Percentiles rank a stretch among this genome's conserved stretches.
Evolutionary conservation across 2,113 vertebrate genomes (phyloP).

Genomic region (Oncorhynchus gorbuscha): DNA sequence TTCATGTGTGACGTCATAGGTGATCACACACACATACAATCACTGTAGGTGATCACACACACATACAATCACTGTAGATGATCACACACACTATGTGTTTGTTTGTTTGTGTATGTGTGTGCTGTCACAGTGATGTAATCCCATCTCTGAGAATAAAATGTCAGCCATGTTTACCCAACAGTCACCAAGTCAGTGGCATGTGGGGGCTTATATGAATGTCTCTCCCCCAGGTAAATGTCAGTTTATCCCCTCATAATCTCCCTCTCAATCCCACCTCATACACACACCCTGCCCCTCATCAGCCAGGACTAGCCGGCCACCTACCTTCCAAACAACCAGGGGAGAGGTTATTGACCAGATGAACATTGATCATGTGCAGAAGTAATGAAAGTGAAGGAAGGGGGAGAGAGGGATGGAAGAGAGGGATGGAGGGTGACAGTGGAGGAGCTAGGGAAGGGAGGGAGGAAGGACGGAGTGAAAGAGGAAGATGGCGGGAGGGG

Average conservation of each 20-base stretch:
- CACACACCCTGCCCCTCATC: conserved; percentile 11
- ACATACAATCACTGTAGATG: no score
- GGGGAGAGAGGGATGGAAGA: conserved; percentile 4
- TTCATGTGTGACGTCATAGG: no score
- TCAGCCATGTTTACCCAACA: conserved; percentile 72
- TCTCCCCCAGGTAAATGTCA: conserved; percentile 74
- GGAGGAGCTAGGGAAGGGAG: no score
- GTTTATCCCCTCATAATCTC: conserved; percentile 24
- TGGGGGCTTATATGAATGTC: conserved; percentile 64
- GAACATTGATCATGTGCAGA: conserved; percentile 16
- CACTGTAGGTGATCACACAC: no score
- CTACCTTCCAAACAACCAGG: conserved; percentile 11
- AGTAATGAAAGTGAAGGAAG: conserved; percentile 16
- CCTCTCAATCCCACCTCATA: background rate
- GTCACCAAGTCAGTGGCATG: conserved; percentile 51
- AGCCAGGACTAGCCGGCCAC: background rate
- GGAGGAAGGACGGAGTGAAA: background rate
- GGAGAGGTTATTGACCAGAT: conserved; percentile 16
- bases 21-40: no score
- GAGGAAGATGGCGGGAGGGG: no score
- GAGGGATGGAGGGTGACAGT: background rate
- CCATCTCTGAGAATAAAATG: conserved; percentile 68
- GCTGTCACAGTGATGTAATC: conserved; percentile 46
- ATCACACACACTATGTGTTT: background rate
- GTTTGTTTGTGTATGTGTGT: background rate